phyloP scores from a whole-genome alignment of 2,113 vertebrate species.

The Aythya baeri region DNA sequence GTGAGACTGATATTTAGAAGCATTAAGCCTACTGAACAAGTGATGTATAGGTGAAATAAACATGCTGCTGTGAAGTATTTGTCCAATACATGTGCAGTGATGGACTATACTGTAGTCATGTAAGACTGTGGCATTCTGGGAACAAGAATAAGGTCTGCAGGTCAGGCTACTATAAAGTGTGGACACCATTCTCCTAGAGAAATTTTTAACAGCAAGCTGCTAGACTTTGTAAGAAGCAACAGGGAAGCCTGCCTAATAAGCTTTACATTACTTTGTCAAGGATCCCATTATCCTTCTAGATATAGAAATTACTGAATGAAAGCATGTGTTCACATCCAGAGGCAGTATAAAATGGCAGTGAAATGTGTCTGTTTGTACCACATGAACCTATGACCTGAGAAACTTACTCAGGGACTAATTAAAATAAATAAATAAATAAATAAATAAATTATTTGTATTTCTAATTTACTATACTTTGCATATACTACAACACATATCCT shows the following conservation, averaged over 20 bases:
- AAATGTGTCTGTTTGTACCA: neutral
- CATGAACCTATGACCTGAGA: neutral
- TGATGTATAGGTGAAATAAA: neutral
- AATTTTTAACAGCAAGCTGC: neutral
- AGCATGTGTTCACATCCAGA: neutral
- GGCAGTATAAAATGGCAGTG: neutral
- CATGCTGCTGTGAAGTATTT: neutral
- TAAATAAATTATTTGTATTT: neutral
- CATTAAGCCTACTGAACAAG: neutral
- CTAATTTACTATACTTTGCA: neutral
- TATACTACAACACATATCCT: neutral
- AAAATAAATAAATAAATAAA: no score
- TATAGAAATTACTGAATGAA: neutral
- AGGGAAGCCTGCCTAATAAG: neutral
- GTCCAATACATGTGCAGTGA: neutral
- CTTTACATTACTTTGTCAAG: neutral
- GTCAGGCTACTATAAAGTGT: neutral
- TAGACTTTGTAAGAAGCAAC: neutral
- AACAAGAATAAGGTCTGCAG: neutral
- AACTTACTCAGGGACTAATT: neutral
- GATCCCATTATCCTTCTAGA: neutral
- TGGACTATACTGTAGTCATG: neutral
- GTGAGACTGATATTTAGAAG: rapidly evolving
- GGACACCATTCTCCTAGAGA: neutral
- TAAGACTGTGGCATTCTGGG: neutral